These are phyloP conservation scores for Rhynchonema sp. DNA, from an alignment of 2,888 invertebrate species.

Conservation along the genomic window DNA sequence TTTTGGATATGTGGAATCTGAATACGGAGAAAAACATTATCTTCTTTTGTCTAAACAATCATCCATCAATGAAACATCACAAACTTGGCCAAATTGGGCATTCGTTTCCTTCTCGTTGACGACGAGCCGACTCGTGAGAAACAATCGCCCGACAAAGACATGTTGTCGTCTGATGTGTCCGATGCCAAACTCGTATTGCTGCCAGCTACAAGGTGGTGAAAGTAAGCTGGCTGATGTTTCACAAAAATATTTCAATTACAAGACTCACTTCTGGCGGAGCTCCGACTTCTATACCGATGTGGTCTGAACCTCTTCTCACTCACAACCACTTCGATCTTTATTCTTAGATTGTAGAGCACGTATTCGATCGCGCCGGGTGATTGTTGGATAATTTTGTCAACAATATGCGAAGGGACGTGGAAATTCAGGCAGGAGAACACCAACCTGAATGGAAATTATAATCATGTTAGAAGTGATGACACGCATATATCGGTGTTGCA, in stretches of 20 bases:
- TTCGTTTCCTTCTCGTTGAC: not conserved
- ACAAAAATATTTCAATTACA: not conserved
- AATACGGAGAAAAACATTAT: too few relatives aligned
- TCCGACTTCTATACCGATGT: not conserved
- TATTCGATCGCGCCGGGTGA: slow-evolving; percentile 5
- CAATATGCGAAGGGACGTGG: slow-evolving; percentile 6
- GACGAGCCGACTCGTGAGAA: not conserved
- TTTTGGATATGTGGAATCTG: not conserved
- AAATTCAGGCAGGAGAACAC: slow-evolving; percentile 11
- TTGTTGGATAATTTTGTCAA: slow-evolving; percentile 8
- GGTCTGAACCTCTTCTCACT: slow-evolving; percentile 2
- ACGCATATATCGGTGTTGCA: too few relatives aligned
- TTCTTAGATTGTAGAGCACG: not conserved
- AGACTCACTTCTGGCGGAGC: not conserved
- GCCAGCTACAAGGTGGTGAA: not conserved
- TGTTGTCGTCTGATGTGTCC: not conserved
- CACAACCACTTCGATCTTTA: slow-evolving; percentile 5
- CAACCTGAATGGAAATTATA: too few relatives aligned
- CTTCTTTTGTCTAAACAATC: too few relatives aligned
- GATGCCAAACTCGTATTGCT: not conserved
- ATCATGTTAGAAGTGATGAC: too few relatives aligned
- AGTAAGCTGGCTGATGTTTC: too few relatives aligned
- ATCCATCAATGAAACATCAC: too few relatives aligned
- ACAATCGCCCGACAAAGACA: not conserved
- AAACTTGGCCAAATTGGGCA: not conserved